Evolutionary conservation across 2,888 invertebrate species (phyloP).

Genomic region (Parelbella ahira): DNA sequence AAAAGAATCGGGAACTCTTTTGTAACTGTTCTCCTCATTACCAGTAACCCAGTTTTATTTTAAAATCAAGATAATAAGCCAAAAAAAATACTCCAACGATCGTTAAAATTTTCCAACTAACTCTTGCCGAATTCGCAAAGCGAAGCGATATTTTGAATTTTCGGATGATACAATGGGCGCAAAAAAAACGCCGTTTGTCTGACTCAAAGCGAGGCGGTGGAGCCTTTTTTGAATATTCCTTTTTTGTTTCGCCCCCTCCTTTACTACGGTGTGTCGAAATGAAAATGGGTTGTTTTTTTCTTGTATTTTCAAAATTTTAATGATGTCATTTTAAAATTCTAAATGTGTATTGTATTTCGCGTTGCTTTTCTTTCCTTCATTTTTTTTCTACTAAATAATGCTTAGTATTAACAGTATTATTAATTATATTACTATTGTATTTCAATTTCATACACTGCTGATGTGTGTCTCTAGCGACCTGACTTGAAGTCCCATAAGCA

Average conservation of each 20-base stretch:
- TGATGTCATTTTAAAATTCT: too few relatives aligned
- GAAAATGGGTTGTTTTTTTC: slow-evolving; percentile 1
- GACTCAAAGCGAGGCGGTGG: slow-evolving; percentile 32
- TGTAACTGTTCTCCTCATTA: slow-evolving; percentile 3
- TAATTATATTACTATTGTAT: too few relatives aligned
- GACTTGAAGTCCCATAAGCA: too few relatives aligned
- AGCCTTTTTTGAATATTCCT: slow-evolving; percentile 25
- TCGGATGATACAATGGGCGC: slow-evolving; percentile 36
- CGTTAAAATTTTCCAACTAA: slow-evolving; percentile 26
- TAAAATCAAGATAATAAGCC: slow-evolving; percentile 15
- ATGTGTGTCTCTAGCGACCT: too few relatives aligned
- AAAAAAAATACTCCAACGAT: slow-evolving; percentile 8
- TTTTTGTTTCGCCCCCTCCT: slow-evolving; percentile 18
- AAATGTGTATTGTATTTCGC: too few relatives aligned
- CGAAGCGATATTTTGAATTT: slow-evolving; percentile 37
- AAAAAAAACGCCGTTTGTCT: slow-evolving; percentile 31
- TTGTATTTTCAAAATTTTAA: too few relatives aligned
- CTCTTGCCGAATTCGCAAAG: slow-evolving; percentile 24
- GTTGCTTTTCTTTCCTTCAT: too few relatives aligned
- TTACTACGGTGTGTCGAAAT: slow-evolving; percentile 5
- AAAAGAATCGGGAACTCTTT: not conserved
- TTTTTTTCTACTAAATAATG: too few relatives aligned
- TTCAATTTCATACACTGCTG: too few relatives aligned
- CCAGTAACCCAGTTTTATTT: slow-evolving; percentile 9
- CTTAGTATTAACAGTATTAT: too few relatives aligned